A percentile compares a stretch with the other conserved stretches of the same genome.
These are phyloP conservation scores for Caprella mutica DNA, from an alignment of 2,888 invertebrate species.

Conservation along the genomic window DNA sequence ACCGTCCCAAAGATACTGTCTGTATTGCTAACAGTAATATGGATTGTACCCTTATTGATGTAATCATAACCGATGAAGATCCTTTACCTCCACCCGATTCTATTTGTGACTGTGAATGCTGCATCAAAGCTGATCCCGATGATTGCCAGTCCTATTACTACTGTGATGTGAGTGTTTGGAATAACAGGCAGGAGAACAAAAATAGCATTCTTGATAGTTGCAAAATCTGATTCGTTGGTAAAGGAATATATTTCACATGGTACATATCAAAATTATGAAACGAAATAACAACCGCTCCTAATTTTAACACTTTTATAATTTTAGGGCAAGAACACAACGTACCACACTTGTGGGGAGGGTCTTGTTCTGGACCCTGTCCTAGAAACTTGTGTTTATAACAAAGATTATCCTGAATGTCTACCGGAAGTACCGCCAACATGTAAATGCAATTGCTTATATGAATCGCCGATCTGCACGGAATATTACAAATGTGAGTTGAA, in stretches of 20 bases:
- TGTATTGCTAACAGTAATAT: conserved; percentile 16
- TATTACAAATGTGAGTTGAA: conserved; percentile 35
- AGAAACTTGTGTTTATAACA: conserved; percentile 19
- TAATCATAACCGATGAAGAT: background rate
- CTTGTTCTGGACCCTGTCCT: conserved; percentile 29
- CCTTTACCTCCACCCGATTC: conserved; percentile 13
- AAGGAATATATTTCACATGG: too few relatives aligned
- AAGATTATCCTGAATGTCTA: conserved; percentile 22
- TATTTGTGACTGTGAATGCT: conserved; percentile 32
- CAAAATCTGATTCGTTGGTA: too few relatives aligned
- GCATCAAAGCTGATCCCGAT: conserved; percentile 23
- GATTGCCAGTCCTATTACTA: conserved; percentile 29
- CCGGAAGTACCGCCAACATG: conserved; percentile 15
- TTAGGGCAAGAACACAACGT: conserved; percentile 20
- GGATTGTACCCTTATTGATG: conserved; percentile 11
- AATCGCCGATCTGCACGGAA: conserved; percentile 31
- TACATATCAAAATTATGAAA: too few relatives aligned
- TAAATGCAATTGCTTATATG: conserved; percentile 21
- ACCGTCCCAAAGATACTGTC: conserved; percentile 29
- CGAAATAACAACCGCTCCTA: too few relatives aligned
- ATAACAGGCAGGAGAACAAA: too few relatives aligned
- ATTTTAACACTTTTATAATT: background rate
- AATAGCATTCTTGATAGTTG: too few relatives aligned
- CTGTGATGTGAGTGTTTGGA: conserved; percentile 16
- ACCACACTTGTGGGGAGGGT: conserved; percentile 27